phyloP scores from a whole-genome alignment of 1,140 invertebrate species.

The Atta cephalotes region DNA sequence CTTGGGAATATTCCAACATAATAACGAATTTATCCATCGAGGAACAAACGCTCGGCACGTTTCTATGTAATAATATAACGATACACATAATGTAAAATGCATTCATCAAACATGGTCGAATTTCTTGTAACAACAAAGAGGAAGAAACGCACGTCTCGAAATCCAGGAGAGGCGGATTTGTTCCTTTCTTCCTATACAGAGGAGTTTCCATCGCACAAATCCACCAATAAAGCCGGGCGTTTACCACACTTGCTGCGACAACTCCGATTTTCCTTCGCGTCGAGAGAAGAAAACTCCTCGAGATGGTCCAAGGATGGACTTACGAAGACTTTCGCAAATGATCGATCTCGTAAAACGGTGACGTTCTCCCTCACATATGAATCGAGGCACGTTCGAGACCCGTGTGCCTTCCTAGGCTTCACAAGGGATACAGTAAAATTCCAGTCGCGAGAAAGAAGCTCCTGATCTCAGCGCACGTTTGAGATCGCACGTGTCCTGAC shows the following conservation, averaged over 20 bases:
- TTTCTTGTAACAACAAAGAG: neutral
- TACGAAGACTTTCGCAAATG: conserved; percentile 42
- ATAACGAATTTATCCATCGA: conserved; percentile 20
- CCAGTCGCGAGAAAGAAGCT: neutral
- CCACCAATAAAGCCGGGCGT: conserved; percentile 29
- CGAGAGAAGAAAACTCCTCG: conserved; percentile 10
- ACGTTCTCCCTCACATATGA: conserved; percentile 26
- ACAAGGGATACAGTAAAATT: conserved; percentile 34
- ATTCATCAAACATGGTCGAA: conserved; percentile 25
- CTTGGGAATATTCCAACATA: neutral
- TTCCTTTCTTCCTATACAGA: conserved; percentile 18
- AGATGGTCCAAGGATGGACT: neutral
- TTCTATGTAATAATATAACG: neutral
- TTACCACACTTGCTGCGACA: conserved; percentile 36
- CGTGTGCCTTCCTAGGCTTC: conserved; percentile 21
- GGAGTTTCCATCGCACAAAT: conserved; percentile 26
- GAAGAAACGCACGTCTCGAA: neutral
- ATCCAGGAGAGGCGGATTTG: conserved; percentile 12
- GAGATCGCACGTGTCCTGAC: conserved; percentile 7
- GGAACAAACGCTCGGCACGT: neutral
- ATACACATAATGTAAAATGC: conserved; percentile 22
- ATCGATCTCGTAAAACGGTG: conserved; percentile 42
- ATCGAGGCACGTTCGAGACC: conserved; percentile 33
- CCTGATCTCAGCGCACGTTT: neutral
- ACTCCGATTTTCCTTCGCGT: conserved; percentile 29